These are phyloP conservation scores for Atopsyche davidsoni DNA, from an alignment of 1,140 invertebrate genomes.

Conservation along the genomic window DNA sequence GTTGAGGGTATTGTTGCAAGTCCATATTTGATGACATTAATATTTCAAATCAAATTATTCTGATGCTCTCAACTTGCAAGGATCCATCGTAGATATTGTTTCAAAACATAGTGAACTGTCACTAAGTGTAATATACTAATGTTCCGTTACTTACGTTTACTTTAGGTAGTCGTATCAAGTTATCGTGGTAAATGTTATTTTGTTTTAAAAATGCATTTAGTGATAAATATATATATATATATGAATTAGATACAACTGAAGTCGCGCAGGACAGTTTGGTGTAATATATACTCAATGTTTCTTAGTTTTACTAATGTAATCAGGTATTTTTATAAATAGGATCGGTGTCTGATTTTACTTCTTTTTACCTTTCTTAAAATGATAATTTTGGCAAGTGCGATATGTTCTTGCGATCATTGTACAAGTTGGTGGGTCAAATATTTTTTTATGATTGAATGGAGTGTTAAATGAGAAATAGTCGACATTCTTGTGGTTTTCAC, in stretches of 20 bases:
- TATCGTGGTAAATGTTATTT: slow-evolving; percentile 17
- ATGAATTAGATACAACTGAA: not conserved
- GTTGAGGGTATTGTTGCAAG: too few relatives aligned
- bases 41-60: slow-evolving; percentile 1
- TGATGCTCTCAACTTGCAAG: slow-evolving; percentile 1
- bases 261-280: too few relatives aligned
- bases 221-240: not conserved
- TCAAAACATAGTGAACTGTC: not conserved
- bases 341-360: too few relatives aligned
- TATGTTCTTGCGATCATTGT: too few relatives aligned
- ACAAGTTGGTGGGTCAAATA: too few relatives aligned
- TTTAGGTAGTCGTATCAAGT: not conserved
- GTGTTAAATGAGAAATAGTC: too few relatives aligned
- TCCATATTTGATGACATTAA: slow-evolving; percentile 8
- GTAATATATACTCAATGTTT: not conserved
- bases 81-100: not conserved
- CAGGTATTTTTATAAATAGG: not conserved
- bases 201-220: slow-evolving; percentile 24
- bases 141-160: not conserved
- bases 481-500: too few relatives aligned
- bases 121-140: not conserved
- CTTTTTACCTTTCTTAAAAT: too few relatives aligned
- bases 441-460: too few relatives aligned
- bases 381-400: too few relatives aligned
- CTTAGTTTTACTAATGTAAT: not conserved